Evolutionary conservation across 2,797 vertebrate species (phyloP).

Genomic region (Lerista edwardsae): DNA sequence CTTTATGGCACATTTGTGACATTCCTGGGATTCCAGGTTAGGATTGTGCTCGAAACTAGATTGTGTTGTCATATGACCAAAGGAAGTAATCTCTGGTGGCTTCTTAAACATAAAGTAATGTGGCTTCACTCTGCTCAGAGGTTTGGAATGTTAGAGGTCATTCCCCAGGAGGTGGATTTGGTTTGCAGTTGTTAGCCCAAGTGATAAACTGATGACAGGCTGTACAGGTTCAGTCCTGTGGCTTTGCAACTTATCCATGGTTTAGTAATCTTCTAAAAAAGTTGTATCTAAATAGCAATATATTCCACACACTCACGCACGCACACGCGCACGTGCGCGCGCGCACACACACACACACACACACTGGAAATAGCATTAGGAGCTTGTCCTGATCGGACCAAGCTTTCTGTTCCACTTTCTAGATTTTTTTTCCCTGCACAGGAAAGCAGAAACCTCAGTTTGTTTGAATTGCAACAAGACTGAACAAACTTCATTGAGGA

Average conservation of each 20-base stretch:
- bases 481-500: not conserved
- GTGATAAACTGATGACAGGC: conserved; percentile 18
- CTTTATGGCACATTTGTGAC: no score
- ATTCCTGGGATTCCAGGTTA: no score
- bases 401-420: not conserved
- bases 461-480: not conserved
- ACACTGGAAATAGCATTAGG: not conserved
- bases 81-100: conserved; percentile 36
- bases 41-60: no score
- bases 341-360: no score
- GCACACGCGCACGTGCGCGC: no score
- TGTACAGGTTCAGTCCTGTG: not conserved
- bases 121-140: conserved; percentile 11
- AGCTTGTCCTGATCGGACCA: not conserved
- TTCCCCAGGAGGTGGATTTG: not conserved
- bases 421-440: not conserved
- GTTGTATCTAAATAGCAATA: not conserved
- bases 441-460: not conserved
- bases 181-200: conserved; percentile 34
- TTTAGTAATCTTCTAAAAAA: conserved; percentile 10
- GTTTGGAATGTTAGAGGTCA: conserved; percentile 30
- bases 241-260: not conserved
- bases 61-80: not conserved
- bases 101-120: conserved; percentile 24
- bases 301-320: no score